Base-by-base conservation (phyloP, 2,888 invertebrate species). In the Linhomoeus sp. region DNA sequence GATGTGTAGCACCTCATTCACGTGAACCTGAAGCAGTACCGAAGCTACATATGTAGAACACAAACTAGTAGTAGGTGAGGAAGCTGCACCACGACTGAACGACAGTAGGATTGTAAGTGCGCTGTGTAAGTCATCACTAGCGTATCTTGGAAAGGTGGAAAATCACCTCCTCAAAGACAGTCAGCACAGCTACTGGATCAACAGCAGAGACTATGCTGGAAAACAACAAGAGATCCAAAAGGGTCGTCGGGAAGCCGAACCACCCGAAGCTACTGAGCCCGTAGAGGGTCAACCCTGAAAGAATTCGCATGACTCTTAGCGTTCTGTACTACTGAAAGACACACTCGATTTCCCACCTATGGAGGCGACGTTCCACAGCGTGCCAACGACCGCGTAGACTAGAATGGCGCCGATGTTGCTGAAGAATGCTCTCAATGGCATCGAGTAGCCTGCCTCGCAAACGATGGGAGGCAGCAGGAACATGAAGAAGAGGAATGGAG, bases 391-490 rank as follows among this genome's bases (percentile, higher is more conserved):
- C 51, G 92, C 92, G 71, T 88, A 86, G 51, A 90, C 70, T 53
- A 92, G 72, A 62, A 94, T 92, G 48, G 90, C 88, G 58, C 88
- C 88, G 55, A 92, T 75, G 66, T 94, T 88, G 66, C 92, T 90
- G 67, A 94, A 94, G 73, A 94, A 92, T 59, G 92, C 74, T 59
- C 90, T 75, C 68, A 90, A 90, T 26, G 92, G 92, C 92, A 92
- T 92, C 69, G 88, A 92, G 68, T 94, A 94, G n/a, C 92, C 94
- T 7, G 94, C 94, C 66, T 94, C 94, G 62, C 94, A 74, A 57
- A 94, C 92, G 60, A 97, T 94, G 37, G 94, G 94, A 39, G 94
- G 94, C 60, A 94, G 74, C 81, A 92, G 85, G 68, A 86, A 90
- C 54, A 92, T 76, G 73, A 94, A 94, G 76, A 94, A 94, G 17